Evolutionary conservation across 2,113 vertebrate genomes (phyloP).

Genomic region (Sorex fumeus): DNA sequence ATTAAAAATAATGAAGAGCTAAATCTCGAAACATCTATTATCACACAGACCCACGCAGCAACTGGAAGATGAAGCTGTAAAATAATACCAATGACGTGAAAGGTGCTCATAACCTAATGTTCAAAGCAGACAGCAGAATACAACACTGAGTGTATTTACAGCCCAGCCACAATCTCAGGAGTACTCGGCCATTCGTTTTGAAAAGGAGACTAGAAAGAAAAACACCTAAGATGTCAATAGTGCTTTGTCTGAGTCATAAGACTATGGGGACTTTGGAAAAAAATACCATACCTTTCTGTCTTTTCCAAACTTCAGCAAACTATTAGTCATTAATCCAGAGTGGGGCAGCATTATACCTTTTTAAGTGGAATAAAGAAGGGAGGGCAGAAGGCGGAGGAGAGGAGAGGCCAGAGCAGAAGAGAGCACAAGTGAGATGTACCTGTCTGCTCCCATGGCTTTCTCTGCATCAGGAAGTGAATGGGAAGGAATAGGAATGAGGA

Average conservation of each 20-base stretch:
- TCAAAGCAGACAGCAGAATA: neutral
- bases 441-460: neutral
- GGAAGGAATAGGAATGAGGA: neutral
- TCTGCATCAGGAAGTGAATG: neutral
- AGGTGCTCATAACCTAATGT: neutral
- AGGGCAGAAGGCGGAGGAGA: neutral
- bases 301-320: constrained; percentile 49
- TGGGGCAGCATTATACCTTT: neutral
- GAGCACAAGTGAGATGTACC: neutral
- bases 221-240: neutral
- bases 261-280: neutral
- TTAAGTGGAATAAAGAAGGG: neutral
- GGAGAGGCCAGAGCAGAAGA: neutral
- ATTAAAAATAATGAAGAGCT: constrained; percentile 41
- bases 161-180: neutral
- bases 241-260: constrained; percentile 19
- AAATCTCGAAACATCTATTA: neutral
- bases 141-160: neutral
- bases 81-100: neutral
- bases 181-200: neutral
- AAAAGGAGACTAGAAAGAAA: constrained; percentile 9
- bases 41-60: neutral
- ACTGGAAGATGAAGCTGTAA: neutral
- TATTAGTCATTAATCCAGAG: constrained; percentile 1
- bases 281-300: neutral